Evolutionary conservation across 2,888 invertebrate genomes (phyloP).

Genomic region (Oxytorus armatus): DNA sequence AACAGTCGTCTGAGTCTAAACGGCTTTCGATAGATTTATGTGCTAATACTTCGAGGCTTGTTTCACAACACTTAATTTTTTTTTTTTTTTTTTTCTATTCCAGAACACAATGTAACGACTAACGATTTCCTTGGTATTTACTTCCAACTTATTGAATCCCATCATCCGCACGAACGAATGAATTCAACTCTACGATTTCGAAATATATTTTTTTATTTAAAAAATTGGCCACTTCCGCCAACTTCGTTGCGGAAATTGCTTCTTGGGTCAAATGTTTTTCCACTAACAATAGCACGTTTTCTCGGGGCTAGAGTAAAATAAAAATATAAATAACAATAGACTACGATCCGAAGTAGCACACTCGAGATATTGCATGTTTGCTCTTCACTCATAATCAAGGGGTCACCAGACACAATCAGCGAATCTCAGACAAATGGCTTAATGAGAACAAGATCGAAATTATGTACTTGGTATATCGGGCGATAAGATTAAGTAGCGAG

Average conservation of each 20-base stretch:
- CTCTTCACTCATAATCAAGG: constrained; percentile 32
- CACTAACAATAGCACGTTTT: not conserved
- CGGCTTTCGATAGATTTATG: constrained; percentile 52
- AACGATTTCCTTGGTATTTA: constrained; percentile 1
- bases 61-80: not conserved
- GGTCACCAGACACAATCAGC: constrained; percentile 29
- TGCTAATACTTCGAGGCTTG: constrained; percentile 30
- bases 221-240: not conserved
- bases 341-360: too few relatives aligned
- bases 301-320: constrained; percentile 2
- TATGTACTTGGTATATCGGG: constrained; percentile 23
- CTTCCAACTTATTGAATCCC: constrained; percentile 1
- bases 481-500: constrained; percentile 40
- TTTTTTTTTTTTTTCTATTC: constrained; percentile 2
- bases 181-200: not conserved
- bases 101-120: constrained; percentile 3
- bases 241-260: constrained; percentile 21
- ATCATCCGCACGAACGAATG: not conserved
- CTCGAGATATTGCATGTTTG: constrained; percentile 41
- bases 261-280: constrained; percentile 12
- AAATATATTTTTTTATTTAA: constrained; percentile 12
- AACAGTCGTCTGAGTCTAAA: constrained; percentile 56
- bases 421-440: constrained; percentile 23
- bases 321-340: not conserved
- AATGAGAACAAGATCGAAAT: constrained; percentile 41